phyloP scores from a whole-genome alignment of 2,113 vertebrate species.

The Phocoena phocoena region DNA sequence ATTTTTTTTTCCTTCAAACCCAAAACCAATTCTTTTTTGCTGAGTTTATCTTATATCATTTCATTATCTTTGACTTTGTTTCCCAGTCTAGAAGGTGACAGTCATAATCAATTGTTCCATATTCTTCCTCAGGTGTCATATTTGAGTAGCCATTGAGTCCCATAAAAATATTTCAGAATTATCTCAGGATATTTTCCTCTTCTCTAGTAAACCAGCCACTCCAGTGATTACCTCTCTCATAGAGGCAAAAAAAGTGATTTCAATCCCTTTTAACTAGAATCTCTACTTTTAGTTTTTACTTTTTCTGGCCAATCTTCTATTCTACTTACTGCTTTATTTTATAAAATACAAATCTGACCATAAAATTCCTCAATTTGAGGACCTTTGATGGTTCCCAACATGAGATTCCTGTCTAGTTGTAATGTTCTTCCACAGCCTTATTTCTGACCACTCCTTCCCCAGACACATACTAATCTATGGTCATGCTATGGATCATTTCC shows the following conservation, averaged over 20 bases:
- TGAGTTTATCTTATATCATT: neutral
- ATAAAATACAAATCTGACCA: neutral
- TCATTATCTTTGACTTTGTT: neutral
- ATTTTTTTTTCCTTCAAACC: neutral
- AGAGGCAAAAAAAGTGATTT: neutral
- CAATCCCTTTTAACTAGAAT: neutral
- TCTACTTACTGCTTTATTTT: neutral
- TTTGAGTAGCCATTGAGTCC: neutral
- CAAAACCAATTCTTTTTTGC: neutral
- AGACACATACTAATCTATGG: neutral
- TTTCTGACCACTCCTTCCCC: neutral
- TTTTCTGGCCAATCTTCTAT: neutral
- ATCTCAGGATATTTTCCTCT: neutral
- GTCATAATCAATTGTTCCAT: neutral
- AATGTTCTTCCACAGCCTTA: neutral
- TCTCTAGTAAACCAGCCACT: neutral
- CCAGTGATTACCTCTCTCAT: neutral
- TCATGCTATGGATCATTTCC: neutral
- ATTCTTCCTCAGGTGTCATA: neutral
- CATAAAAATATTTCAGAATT: neutral
- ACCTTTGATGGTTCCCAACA: neutral
- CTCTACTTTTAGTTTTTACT: neutral
- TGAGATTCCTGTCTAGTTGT: neutral
- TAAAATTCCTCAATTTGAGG: neutral
- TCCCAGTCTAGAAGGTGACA: neutral